Percentiles rank a stretch among this genome's conserved stretches.
These are phyloP conservation scores for Phyllopteryx taeniolatus DNA, from an alignment of 2,113 vertebrate species.

Conservation along the genomic window DNA sequence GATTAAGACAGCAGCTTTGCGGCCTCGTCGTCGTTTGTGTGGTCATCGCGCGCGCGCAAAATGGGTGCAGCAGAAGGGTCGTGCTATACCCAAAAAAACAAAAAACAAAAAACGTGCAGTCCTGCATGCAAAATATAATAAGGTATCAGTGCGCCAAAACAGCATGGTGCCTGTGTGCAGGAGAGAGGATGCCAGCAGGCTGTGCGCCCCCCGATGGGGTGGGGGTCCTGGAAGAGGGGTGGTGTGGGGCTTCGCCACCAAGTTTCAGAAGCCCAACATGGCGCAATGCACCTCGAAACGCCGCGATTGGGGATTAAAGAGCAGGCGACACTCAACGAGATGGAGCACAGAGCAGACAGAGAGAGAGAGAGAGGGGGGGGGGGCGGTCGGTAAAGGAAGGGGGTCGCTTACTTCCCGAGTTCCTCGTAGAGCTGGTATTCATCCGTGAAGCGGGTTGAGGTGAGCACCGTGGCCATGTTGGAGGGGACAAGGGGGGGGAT, in stretches of 20 bases:
- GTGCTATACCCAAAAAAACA: neutral
- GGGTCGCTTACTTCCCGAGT: slow-evolving; percentile 90
- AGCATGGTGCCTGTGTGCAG: slow-evolving; percentile 1
- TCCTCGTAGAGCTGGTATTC: slow-evolving; percentile 97
- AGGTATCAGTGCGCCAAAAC: slow-evolving; percentile 1
- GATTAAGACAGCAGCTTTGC: slow-evolving; percentile 23
- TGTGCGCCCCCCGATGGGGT: neutral
- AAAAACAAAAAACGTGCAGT: slow-evolving; percentile 1
- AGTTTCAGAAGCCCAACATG: slow-evolving; percentile 9
- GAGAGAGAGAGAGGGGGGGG: neutral
- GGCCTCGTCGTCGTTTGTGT: neutral
- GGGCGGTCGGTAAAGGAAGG: slow-evolving; percentile 47
- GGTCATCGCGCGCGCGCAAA: neutral
- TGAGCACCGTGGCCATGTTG: slow-evolving; percentile 91
- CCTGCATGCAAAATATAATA: slow-evolving; percentile 3
- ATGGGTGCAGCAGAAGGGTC: neutral
- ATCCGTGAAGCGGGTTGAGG: slow-evolving; percentile 94
- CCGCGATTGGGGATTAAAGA: slow-evolving; percentile 21
- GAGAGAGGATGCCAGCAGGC: slow-evolving; percentile 27
- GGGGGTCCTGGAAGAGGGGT: neutral
- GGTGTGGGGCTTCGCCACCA: slow-evolving; percentile 9
- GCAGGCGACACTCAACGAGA: slow-evolving; percentile 9
- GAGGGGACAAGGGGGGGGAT: slow-evolving; percentile 24
- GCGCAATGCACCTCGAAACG: slow-evolving; percentile 16
- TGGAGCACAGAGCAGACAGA: neutral